Percentiles rank a stretch among this genome's conserved stretches.
These are phyloP conservation scores for Ispidina picta DNA, from an alignment of 2,797 vertebrate species.

Conservation along the genomic window DNA sequence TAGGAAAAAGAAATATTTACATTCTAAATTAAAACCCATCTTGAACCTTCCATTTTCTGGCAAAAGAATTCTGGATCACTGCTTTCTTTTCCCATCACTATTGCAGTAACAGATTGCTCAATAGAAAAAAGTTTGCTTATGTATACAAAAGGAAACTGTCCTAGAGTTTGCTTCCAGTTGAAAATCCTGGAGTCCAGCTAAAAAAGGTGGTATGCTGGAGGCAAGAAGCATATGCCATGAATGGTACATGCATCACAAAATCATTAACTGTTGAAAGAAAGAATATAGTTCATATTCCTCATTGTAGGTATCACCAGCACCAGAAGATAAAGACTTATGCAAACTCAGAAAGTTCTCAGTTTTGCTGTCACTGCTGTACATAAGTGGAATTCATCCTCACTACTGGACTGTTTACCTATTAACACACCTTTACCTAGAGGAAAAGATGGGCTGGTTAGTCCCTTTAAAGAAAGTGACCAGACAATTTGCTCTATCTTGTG, in stretches of 20 bases:
- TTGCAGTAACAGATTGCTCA: constrained; percentile 16
- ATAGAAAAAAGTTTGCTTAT: neutral
- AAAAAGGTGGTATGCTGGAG: neutral
- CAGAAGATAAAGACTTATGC: neutral
- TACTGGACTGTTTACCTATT: too few species aligned
- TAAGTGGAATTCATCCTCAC: neutral
- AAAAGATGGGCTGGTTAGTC: too few species aligned
- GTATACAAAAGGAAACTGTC: neutral
- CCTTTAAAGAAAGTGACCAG: too few species aligned
- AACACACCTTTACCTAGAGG: too few species aligned
- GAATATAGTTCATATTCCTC: neutral
- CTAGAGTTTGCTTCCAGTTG: neutral
- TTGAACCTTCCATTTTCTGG: neutral
- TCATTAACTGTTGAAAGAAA: neutral
- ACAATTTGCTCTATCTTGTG: too few species aligned
- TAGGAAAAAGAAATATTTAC: neutral
- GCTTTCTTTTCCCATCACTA: neutral
- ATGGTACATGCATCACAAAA: neutral
- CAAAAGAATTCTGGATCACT: neutral
- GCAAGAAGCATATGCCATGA: neutral
- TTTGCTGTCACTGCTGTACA: neutral
- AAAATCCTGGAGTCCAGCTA: neutral
- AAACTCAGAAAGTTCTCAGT: neutral
- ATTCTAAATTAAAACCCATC: neutral
- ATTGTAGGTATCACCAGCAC: neutral